These are phyloP conservation scores for Acrobasis consociella DNA, from an alignment of 2,888 invertebrate genomes.

Conservation along the genomic window DNA sequence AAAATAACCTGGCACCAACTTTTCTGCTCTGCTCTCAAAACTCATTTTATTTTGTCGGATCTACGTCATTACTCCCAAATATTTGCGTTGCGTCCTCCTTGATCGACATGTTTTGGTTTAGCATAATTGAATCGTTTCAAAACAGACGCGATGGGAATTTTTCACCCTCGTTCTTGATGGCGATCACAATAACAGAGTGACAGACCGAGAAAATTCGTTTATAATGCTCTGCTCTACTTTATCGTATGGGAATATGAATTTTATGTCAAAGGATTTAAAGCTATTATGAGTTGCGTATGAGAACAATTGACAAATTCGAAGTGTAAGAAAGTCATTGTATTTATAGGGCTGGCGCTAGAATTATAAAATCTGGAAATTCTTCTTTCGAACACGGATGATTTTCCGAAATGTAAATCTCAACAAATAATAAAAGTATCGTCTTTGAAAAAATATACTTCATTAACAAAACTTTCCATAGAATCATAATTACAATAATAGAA, in stretches of 20 bases:
- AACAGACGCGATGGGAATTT: neutral
- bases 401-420: no score
- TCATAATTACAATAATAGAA: no score
- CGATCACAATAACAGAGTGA: slow-evolving; percentile 3
- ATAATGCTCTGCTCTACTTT: neutral
- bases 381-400: no score
- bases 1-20: no score
- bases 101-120: slow-evolving; percentile 4
- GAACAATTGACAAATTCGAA: neutral
- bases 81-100: neutral
- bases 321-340: neutral
- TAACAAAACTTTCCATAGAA: no score
- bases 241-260: neutral
- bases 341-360: neutral
- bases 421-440: no score
- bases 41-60: no score
- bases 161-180: neutral
- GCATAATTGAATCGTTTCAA: slow-evolving; percentile 9
- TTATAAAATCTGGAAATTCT: no score
- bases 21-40: no score
- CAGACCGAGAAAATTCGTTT: slow-evolving; percentile 5
- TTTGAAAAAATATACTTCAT: no score
- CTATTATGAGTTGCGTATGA: neutral
- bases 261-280: neutral
- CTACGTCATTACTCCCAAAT: neutral